Evolutionary conservation across 2,797 vertebrate species (phyloP), one percentile per base, ranked within the genome.

Genomic region (Psittacula echo): DNA sequence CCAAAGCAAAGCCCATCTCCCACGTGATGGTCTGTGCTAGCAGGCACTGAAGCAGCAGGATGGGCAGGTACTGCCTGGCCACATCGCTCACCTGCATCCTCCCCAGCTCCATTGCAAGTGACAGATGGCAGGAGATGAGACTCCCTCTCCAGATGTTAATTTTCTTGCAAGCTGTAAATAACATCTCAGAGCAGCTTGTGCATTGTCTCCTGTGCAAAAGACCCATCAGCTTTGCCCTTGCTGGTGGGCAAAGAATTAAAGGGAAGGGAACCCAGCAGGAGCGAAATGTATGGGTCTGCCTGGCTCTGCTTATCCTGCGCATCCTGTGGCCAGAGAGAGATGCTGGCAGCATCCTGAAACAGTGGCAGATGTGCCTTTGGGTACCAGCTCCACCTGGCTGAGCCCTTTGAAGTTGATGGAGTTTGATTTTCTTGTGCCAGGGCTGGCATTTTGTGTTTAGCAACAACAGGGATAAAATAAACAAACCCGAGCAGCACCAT

Each of bases 91-190:
- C 92, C 62, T 50, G 71, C 71, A 32, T 92, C 94, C 71, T 73
- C 34, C 9, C 1, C 45, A 61, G 67, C 78, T 94, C 58, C 71
- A 2, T 88, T 58, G 54, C 73, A 16, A 65, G 86, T 39, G 95
- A 65, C 96, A 95, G 93, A 94, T 94, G 96, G 95, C 77, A 51
- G 34, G 92, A 85, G 83, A 72, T 53, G 87, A 83, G 60, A 14
- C 37, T 94, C 77, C 72, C 87, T 73, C 83, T 96, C 87, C 96
- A 95, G 96, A 95, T 96, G 94, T 85, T 94, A 61, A 72, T 85
- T 84, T 79, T 70, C 74, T 86, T 71, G 64, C 30, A 13, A 87
- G 94, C 90, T 95, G 95, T 80, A 56, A 91, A 90, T 30, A 89
- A 91, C 77, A 61, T 54, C 78, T 44, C 87, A 34, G 42, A 24